phyloP scores from a whole-genome alignment of 2,113 vertebrate genomes.

The Hystrix cristata region DNA sequence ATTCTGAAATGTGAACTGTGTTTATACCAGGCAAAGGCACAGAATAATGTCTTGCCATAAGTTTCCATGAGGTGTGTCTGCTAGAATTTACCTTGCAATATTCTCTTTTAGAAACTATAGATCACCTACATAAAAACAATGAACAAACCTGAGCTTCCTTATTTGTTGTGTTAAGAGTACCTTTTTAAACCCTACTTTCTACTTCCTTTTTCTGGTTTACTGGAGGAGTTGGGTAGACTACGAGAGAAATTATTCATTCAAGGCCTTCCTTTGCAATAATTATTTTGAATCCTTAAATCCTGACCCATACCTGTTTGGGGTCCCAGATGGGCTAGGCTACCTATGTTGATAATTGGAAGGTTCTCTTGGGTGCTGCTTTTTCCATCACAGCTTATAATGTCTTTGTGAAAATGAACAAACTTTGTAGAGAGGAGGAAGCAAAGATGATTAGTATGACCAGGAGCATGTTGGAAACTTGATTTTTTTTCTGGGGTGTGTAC shows the following conservation, averaged over 20 bases:
- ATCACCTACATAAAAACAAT: neutral
- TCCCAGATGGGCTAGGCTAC: constrained; percentile 63
- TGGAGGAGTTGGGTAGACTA: constrained; percentile 63
- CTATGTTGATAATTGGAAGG: constrained; percentile 74
- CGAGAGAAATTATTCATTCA: constrained; percentile 75
- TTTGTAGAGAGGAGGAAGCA: constrained; percentile 65
- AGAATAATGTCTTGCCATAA: neutral
- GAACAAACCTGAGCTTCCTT: neutral
- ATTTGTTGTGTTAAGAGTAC: neutral
- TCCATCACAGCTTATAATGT: constrained; percentile 81
- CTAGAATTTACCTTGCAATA: neutral
- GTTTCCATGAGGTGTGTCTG: neutral
- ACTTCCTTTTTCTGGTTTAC: constrained; percentile 14
- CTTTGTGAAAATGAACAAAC: constrained; percentile 81
- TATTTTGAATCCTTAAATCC: constrained; percentile 85
- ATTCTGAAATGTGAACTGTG: neutral
- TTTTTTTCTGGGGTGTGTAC: constrained; percentile 54
- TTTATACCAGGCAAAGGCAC: neutral
- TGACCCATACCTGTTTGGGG: constrained; percentile 62
- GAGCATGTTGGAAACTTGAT: constrained; percentile 77
- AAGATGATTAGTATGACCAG: constrained; percentile 84
- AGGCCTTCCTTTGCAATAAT: constrained; percentile 79
- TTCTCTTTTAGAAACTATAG: neutral
- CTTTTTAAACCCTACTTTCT: neutral
- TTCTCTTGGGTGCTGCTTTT: constrained; percentile 76